Base-by-base conservation (phyloP, 30 jellyfish, hydroid and myxozoan species). In the Aurelia aurita region DNA sequence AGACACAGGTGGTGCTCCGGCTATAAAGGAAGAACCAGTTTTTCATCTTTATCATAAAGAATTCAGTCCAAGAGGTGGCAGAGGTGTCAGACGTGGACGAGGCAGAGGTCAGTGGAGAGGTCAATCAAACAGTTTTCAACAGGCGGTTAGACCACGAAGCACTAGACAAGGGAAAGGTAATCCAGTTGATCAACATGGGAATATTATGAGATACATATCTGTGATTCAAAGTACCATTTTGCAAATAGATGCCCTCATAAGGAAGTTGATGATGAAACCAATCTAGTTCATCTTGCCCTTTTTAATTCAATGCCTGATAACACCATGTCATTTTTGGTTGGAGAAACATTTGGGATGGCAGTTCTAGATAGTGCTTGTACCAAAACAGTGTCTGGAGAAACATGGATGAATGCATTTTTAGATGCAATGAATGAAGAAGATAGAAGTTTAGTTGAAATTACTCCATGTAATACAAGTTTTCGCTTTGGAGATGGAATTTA, bases 401-500 rank as follows among this genome's bases (percentile, higher is more conserved):
- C 7, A 3, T 34, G 6, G 46, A 7, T 34, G 4, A 34, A 7
- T 34, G 46, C 0, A 34, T 34, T 3, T 10, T 34, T 34, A 34
- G 2, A 7, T 0, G 7, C 46, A 2, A 3, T 34, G 7, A 34
- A 7, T 3, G 46, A 34, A 10, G 7, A 34, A 0, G 46, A 34
- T 7, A 7, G 7, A 7, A 34, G 10, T 14, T 3, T 7, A 25
- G 43, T 63, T 4, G 59, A 72, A 11, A 87, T 9, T 14, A 77
- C n/a, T 0, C 85, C 84, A 31, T 18, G 85, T 18, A 16, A 20
- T 57, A 8, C 89, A 11, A 22, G 31, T 13, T 80, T 68, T 63
- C 32, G 69, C 22, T 80, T 80, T 66, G 91, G 90, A n/a, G 45
- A 68, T 68, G 89, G 91, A 14, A 25, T 9, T 8, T 20, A 51